Conservation (phyloP, 2,797 vertebrate genomes). For the Protonibea diacanthus region DNA sequence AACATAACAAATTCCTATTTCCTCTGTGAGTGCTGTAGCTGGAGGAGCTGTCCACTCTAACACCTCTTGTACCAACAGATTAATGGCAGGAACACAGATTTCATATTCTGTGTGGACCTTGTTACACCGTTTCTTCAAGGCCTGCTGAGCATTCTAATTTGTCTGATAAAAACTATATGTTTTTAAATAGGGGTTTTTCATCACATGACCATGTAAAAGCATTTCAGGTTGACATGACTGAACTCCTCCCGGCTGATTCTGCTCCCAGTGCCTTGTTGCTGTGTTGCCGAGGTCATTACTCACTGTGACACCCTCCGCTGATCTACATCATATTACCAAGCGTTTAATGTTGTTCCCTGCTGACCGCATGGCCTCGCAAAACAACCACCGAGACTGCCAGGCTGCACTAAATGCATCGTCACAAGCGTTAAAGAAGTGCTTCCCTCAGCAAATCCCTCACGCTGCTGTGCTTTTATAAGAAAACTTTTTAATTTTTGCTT, state of each 20-base stretch:
- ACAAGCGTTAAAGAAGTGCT: slow-evolving; percentile 28
- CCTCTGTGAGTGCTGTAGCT: slow-evolving; percentile 16
- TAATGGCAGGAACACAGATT: slow-evolving; percentile 60
- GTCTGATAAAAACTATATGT: slow-evolving; percentile 34
- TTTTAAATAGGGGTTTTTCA: slow-evolving; percentile 64
- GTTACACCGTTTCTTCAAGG: slow-evolving; percentile 65
- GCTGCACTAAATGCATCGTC: slow-evolving; percentile 49
- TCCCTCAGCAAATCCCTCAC: slow-evolving; percentile 18
- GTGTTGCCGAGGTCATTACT: slow-evolving; percentile 75
- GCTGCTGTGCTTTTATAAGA: slow-evolving; percentile 5
- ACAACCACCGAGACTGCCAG: slow-evolving; percentile 21
- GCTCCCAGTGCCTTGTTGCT: slow-evolving; percentile 44
- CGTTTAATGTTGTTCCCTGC: slow-evolving; percentile 67
- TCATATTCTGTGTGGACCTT: slow-evolving; percentile 53
- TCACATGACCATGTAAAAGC: slow-evolving; percentile 69
- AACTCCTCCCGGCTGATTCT: slow-evolving; percentile 51
- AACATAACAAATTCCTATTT: slow-evolving; percentile 29
- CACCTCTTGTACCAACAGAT: slow-evolving; percentile 53
- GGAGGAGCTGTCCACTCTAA: slow-evolving; percentile 38
- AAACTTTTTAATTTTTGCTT: slow-evolving; percentile 45
- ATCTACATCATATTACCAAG: slow-evolving; percentile 77
- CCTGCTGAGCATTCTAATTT: slow-evolving; percentile 69
- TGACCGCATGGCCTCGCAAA: slow-evolving; percentile 51
- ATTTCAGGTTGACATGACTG: slow-evolving; percentile 40
- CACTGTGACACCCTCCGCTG: slow-evolving; percentile 73